Percentiles rank a stretch among this genome's conserved stretches.
These are phyloP conservation scores for Mustelus asterias DNA, from an alignment of 2,113 vertebrate species.

Conservation along the genomic window DNA sequence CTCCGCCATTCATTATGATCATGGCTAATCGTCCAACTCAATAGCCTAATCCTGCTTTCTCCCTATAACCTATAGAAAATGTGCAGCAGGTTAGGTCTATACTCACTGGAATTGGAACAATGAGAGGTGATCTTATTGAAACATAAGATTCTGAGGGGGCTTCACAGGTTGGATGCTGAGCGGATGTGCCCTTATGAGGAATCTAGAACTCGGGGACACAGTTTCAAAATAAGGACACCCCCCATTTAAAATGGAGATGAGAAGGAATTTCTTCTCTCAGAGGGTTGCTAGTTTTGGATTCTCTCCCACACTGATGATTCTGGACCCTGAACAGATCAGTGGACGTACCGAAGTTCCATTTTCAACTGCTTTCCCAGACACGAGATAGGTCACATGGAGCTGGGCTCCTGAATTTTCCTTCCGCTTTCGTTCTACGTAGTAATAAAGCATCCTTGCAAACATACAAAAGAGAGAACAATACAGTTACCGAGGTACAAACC, in stretches of 20 bases:
- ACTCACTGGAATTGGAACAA: not conserved
- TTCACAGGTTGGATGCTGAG: not conserved
- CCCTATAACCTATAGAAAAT: too few species aligned
- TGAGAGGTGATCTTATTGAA: not conserved
- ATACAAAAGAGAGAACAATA: not conserved
- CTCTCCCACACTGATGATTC: not conserved
- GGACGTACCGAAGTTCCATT: conserved; percentile 70
- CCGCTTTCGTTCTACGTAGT: conserved; percentile 85
- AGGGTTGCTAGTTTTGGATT: not conserved
- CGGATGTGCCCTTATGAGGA: not conserved
- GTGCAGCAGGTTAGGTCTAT: not conserved
- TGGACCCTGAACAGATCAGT: not conserved
- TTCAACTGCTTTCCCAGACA: conserved; percentile 72
- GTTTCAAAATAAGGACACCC: too few species aligned
- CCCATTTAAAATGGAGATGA: not conserved
- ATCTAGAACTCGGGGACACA: not conserved
- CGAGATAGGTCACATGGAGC: conserved; percentile 84
- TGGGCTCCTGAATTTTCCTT: conserved; percentile 74
- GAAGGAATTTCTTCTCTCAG: not conserved
- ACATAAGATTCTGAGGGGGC: not conserved
- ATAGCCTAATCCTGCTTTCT: too few species aligned
- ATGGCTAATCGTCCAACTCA: too few species aligned
- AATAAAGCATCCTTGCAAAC: conserved; percentile 78
- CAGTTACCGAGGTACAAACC: not conserved
- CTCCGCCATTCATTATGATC: too few species aligned